Evolutionary conservation across 2,113 vertebrate genomes (phyloP).

Genomic region (Mirza zaza): DNA sequence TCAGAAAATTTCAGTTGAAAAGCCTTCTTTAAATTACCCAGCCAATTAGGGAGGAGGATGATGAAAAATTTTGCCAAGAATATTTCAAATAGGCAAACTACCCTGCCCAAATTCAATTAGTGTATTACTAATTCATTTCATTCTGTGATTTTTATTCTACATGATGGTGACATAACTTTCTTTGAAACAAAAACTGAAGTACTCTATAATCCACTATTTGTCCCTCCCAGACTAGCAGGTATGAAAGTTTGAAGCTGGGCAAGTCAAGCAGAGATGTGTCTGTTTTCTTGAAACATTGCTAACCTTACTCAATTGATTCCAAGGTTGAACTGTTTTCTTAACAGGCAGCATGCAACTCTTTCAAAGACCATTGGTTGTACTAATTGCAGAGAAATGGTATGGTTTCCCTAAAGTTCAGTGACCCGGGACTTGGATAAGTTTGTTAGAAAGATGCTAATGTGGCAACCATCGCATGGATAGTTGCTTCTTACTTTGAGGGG

Average conservation of each 20-base stretch:
- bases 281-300: background rate
- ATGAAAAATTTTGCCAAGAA: background rate
- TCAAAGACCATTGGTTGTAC: background rate
- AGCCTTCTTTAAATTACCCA: slow-evolving; percentile 21
- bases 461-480: background rate
- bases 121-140: background rate
- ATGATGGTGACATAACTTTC: too few relatives aligned
- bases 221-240: background rate
- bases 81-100: background rate
- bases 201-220: background rate
- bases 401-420: background rate
- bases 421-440: background rate
- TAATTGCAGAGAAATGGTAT: background rate
- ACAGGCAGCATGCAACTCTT: background rate
- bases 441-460: background rate
- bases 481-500: background rate
- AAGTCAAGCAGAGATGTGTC: background rate
- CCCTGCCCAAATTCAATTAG: background rate
- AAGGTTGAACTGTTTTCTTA: background rate
- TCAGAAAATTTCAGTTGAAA: background rate
- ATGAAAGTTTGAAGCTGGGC: background rate
- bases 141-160: background rate
- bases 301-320: background rate
- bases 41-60: background rate
- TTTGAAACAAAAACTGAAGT: background rate